A percentile compares a stretch with the other conserved stretches of the same genome.
phyloP scores from a whole-genome alignment of 2,888 invertebrate species.

The Tillus elongatus region DNA sequence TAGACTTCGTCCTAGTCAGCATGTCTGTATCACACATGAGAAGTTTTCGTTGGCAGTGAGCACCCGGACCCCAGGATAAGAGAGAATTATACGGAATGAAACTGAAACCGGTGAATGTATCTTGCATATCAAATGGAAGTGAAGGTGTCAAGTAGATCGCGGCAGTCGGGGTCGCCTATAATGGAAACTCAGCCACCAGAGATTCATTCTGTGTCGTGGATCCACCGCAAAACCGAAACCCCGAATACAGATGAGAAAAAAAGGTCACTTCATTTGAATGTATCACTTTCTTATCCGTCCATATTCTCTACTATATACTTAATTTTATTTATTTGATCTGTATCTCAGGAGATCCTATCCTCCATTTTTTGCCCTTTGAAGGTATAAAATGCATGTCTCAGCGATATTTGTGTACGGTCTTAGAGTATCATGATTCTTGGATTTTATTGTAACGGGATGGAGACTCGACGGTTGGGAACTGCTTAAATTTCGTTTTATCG shows the following conservation, averaged over 20 bases:
- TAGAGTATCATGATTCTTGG: no score
- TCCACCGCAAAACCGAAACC: slow-evolving; percentile 20
- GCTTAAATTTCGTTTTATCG: no score
- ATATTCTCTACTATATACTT: slow-evolving; percentile 14
- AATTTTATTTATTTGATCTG: slow-evolving; percentile 23
- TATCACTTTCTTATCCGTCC: slow-evolving; percentile 20
- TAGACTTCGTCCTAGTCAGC: no score
- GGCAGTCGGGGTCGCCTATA: slow-evolving; percentile 19
- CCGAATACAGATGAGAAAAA: slow-evolving; percentile 22
- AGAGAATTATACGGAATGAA: slow-evolving; percentile 12
- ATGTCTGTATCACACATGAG: no score
- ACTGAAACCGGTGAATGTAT: no score
- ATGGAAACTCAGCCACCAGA: slow-evolving; percentile 22
- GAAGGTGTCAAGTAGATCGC: slow-evolving; percentile 22
- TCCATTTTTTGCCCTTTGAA: background rate
- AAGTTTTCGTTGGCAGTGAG: no score
- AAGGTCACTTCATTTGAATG: slow-evolving; percentile 22
- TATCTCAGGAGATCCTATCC: slow-evolving; percentile 15
- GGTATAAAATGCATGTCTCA: slow-evolving; percentile 1
- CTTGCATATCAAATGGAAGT: slow-evolving; percentile 21
- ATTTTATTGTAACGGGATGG: no score
- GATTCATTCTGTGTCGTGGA: slow-evolving; percentile 21
- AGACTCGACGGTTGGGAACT: no score
- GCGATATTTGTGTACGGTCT: background rate
- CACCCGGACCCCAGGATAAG: no score